phyloP scores from a whole-genome alignment of 2,888 invertebrate species.

The Sarcophaga subvicina region DNA sequence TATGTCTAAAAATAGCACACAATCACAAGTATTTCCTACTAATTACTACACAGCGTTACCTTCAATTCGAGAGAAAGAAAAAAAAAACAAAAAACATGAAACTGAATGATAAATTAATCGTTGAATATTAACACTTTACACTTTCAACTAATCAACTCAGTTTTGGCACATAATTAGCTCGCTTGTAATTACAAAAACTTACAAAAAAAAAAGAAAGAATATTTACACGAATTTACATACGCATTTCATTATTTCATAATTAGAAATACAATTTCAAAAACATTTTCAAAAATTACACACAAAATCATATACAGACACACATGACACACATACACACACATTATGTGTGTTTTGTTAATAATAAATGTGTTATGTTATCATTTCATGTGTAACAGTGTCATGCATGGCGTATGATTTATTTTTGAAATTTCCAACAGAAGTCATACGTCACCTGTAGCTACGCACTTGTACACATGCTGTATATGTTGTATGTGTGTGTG shows the following conservation, averaged over 20 bases:
- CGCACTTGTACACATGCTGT: not conserved
- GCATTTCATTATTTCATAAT: not conserved
- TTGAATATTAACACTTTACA: not conserved
- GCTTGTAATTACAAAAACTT: not conserved
- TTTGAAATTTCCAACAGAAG: not conserved
- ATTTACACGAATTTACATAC: not conserved
- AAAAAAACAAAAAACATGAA: not conserved
- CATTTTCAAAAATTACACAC: not conserved
- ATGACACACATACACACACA: too few species aligned
- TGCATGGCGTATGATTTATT: slow-evolving; percentile 18
- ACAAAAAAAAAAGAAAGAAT: not conserved
- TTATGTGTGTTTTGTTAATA: not conserved
- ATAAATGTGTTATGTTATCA: not conserved
- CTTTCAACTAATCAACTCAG: not conserved
- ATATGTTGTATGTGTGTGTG: not conserved
- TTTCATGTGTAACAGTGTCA: not conserved
- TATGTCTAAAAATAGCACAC: too few species aligned
- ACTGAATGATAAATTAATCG: not conserved
- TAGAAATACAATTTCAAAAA: not conserved
- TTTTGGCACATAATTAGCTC: not conserved
- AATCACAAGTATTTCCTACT: not conserved
- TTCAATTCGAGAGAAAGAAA: not conserved
- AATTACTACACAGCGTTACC: not conserved
- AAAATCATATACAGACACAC: too few species aligned
- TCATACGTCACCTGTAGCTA: slow-evolving; percentile 14